These are phyloP conservation scores for Amphiduros pacificus DNA, from an alignment of 2,888 invertebrate species.

Conservation along the genomic window DNA sequence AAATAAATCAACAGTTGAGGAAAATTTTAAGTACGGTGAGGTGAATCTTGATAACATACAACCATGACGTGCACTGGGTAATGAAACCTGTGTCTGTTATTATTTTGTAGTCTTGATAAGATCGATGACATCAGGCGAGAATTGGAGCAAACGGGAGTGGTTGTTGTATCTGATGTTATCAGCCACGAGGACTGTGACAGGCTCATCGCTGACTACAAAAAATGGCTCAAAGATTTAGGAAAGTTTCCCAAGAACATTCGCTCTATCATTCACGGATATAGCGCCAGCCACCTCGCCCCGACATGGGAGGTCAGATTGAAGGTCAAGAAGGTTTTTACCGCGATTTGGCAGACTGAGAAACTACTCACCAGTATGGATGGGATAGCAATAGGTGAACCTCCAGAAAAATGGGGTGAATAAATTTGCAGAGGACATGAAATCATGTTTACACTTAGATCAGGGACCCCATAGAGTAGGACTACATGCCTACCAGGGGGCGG, in stretches of 20 bases:
- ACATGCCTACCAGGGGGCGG: constrained; percentile 47
- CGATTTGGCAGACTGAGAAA: constrained; percentile 47
- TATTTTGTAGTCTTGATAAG: too few species aligned
- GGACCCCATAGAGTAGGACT: constrained; percentile 37
- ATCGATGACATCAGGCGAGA: too few species aligned
- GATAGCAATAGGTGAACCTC: constrained; percentile 48
- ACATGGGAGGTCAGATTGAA: constrained; percentile 43
- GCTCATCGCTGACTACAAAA: too few species aligned
- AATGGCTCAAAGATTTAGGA: not conserved
- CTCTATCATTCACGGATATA: constrained; percentile 44
- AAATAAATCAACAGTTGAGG: too few species aligned
- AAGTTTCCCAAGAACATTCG: constrained; percentile 30
- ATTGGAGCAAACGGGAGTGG: too few species aligned
- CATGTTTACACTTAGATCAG: constrained; percentile 47
- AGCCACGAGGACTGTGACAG: too few species aligned
- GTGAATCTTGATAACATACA: too few species aligned
- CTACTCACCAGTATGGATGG: constrained; percentile 46
- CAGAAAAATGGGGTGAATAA: constrained; percentile 39
- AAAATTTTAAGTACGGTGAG: too few species aligned
- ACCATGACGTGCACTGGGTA: too few species aligned
- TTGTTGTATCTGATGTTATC: too few species aligned
- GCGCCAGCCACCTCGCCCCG: constrained; percentile 39
- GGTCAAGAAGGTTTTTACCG: constrained; percentile 41
- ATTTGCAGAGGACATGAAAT: too few species aligned
- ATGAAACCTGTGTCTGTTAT: too few species aligned